Evolutionary conservation across 2,888 invertebrate genomes (phyloP), one percentile per base, ranked within the genome.

Genomic region (Galerucella nymphaeae): DNA sequence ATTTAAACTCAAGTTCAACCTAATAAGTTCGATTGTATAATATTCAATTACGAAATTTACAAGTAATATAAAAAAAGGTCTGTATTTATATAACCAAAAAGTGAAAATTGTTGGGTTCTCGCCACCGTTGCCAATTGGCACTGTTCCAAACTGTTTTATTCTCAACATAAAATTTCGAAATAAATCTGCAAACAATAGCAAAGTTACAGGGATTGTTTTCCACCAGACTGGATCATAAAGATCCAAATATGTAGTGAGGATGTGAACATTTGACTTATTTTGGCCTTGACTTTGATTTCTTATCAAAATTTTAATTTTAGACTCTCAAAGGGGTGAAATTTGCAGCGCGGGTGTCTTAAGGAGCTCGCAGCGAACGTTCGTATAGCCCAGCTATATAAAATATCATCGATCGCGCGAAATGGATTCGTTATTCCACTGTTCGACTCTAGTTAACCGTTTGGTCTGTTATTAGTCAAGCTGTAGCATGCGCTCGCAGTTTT

Each of bases 111-210:
- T 57, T 38, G 48, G 42, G 57, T 66, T 57, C 66, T 57, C 11
- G 30, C 6, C 41, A 38, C 38, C 38, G 45, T 11, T 58, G 66
- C 66, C 66, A 66, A 66, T 5, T 66, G 66, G 66, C 66, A 58
- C n/a, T n/a, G 18, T 8, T 66, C 66, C 66, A 66, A 58, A 10
- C 66, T 53, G 41, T 50, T 66, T 66, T 66, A 66, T 66, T 58
- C 45, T 41, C 30, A 58, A 66, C 58, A 20, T 58, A 45, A 62
- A 58, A 58, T 66, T 66, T 66, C 66, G 58, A 58, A 66, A 66
- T 66, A 66, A 62, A 66, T 58, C 20, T 23, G 45, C 66, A 66
- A 66, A 66, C 66, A 66, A 58, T 66, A 58, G 57, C 16, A 57
- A 16, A 38, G 50, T 38, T 65, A 38, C 53, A 38, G n/a, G 53